Percentiles rank a stretch among this genome's conserved stretches.
phyloP scores from a whole-genome alignment of 2,113 vertebrate species.

The Channa maculata region DNA sequence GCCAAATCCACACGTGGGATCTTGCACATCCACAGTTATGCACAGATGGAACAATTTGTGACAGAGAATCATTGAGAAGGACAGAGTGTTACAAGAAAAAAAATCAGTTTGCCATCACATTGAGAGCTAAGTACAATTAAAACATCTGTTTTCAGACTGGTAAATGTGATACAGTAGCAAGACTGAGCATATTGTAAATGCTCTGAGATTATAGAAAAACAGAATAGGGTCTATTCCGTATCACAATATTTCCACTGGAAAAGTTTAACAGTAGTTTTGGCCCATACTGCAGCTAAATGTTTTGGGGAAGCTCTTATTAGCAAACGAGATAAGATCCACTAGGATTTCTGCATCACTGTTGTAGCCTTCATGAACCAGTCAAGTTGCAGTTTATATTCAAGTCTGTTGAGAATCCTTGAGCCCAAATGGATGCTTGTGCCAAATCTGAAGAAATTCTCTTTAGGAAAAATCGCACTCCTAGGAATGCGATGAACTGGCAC shows the following conservation, averaged over 20 bases:
- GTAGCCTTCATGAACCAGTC: too few relatives aligned
- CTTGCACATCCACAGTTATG: neutral
- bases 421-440: too few relatives aligned
- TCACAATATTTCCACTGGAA: neutral
- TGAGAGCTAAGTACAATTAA: conserved; percentile 55
- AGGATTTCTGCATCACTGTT: too few relatives aligned
- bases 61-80: conserved; percentile 31
- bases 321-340: too few relatives aligned
- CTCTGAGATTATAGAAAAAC: conserved; percentile 14
- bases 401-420: too few relatives aligned
- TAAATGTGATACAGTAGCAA: conserved; percentile 27
- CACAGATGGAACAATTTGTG: conserved; percentile 28
- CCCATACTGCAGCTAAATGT: too few relatives aligned
- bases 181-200: neutral
- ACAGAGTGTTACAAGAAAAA: conserved; percentile 38
- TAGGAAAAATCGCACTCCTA: too few relatives aligned
- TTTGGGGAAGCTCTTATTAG: too few relatives aligned
- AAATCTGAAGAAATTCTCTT: too few relatives aligned
- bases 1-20: conserved; percentile 37
- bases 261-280: neutral
- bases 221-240: conserved; percentile 5
- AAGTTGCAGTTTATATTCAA: too few relatives aligned
- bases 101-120: conserved; percentile 59
- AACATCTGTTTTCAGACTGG: conserved; percentile 58
- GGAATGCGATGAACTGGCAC: too few relatives aligned